A percentile compares a stretch with the other conserved stretches of the same genome.
Conservation (phyloP, 2,797 vertebrate species). For the Hozukius guyotensis region DNA sequence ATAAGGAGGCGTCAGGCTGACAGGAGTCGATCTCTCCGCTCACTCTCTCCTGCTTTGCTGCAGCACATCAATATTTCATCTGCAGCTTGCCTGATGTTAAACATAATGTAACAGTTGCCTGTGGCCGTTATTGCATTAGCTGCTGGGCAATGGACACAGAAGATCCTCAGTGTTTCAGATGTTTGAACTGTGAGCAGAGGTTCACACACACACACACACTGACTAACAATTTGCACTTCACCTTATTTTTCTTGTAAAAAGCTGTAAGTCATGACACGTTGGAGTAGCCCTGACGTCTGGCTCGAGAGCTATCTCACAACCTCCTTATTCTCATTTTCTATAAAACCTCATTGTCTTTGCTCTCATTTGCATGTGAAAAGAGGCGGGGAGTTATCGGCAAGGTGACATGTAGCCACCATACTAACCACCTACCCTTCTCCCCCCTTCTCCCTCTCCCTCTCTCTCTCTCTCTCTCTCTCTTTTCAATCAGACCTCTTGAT, state of each 20-base stretch:
- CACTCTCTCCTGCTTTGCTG: not conserved
- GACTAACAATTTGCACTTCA: not conserved
- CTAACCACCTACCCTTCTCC: conserved; percentile 19
- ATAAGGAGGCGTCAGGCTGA: conserved; percentile 27
- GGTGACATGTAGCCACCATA: conserved; percentile 71
- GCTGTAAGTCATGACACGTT: conserved; percentile 4
- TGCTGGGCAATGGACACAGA: conserved; percentile 22
- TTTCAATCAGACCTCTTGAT: conserved; percentile 75
- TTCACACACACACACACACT: not conserved
- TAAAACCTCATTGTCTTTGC: conserved; percentile 61
- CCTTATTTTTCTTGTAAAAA: not conserved
- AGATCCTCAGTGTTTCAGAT: conserved; percentile 20
- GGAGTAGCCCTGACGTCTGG: not conserved
- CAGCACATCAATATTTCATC: conserved; percentile 69
- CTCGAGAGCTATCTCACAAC: conserved; percentile 7
- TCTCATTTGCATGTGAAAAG: conserved; percentile 76
- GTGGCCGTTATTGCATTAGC: conserved; percentile 54
- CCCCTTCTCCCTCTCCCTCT: not conserved
- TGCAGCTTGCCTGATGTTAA: conserved; percentile 42
- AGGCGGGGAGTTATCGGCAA: conserved; percentile 70
- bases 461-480: conserved; percentile 14
- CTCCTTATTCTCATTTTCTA: conserved; percentile 36
- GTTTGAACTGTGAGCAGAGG: conserved; percentile 32
- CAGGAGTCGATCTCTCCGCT: conserved; percentile 5
- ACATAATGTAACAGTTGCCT: conserved; percentile 64